Conservation (phyloP, 2,888 invertebrate genomes). For the Mimumesa dahlbomi region DNA sequence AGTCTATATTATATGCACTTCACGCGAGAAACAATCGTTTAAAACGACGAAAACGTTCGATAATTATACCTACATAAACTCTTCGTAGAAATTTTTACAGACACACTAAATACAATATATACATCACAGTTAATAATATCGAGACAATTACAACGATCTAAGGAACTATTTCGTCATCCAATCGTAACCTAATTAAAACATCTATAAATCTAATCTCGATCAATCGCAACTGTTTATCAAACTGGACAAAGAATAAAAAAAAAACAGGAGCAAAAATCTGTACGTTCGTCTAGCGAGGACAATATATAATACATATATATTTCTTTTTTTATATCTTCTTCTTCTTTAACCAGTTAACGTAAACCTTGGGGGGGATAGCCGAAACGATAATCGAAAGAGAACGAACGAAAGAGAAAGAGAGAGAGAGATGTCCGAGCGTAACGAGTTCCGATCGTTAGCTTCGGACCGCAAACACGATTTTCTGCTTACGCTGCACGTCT, state of each 20-base stretch:
- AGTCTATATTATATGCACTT: slow-evolving; percentile 8
- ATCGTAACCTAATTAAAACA: slow-evolving; percentile 23
- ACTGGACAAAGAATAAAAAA: too few relatives aligned
- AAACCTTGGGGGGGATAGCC: neutral
- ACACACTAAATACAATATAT: slow-evolving; percentile 28
- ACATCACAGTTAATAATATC: slow-evolving; percentile 42
- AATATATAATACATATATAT: too few relatives aligned
- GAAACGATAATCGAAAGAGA: slow-evolving; percentile 10
- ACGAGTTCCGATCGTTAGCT: slow-evolving; percentile 44
- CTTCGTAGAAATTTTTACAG: slow-evolving; percentile 18
- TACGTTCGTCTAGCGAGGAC: slow-evolving; percentile 9
- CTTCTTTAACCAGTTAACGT: slow-evolving; percentile 7
- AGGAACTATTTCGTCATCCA: slow-evolving; percentile 55
- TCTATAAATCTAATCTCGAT: slow-evolving; percentile 12
- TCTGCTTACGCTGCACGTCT: slow-evolving; percentile 56
- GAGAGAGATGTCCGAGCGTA: slow-evolving; percentile 10
- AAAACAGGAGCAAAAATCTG: neutral
- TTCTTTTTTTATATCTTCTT: too few relatives aligned
- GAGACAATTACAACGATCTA: slow-evolving; percentile 29
- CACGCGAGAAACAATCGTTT: slow-evolving; percentile 14
- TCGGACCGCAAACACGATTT: slow-evolving; percentile 45
- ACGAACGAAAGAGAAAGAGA: neutral
- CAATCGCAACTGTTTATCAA: neutral
- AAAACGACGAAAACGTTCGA: slow-evolving; percentile 15
- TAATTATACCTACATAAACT: too few relatives aligned